phyloP scores from a whole-genome alignment of 53 echinoderm and acorn worm species.

The Echinarachnius parma region DNA sequence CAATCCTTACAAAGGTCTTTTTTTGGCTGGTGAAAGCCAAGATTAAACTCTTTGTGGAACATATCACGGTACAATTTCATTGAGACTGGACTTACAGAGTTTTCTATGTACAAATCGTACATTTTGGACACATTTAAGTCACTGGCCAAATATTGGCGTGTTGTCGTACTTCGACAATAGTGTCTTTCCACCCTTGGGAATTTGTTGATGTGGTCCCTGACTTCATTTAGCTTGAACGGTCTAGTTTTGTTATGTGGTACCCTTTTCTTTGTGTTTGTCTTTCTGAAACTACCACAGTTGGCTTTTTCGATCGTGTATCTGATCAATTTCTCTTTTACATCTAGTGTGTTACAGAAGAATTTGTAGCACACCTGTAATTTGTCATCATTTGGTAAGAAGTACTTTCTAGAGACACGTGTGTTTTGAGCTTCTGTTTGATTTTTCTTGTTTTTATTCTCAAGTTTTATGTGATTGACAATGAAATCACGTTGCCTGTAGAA shows the following conservation, averaged over 20 bases:
- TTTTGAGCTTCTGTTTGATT: not conserved
- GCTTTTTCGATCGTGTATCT: not conserved
- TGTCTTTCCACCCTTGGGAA: not conserved
- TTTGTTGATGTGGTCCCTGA: slow-evolving; percentile 3
- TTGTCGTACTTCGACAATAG: slow-evolving; percentile 1
- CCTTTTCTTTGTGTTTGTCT: slow-evolving; percentile 3
- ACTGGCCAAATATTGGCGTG: not conserved
- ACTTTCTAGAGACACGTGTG: slow-evolving; percentile 6
- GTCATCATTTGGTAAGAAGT: not conserved
- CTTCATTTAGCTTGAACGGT: not conserved
- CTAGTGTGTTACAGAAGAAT: slow-evolving; percentile 6
- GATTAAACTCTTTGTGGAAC: no score
- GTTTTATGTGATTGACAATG: not conserved
- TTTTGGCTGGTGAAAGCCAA: no score
- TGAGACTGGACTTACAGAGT: not conserved
- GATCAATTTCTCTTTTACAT: slow-evolving; percentile 1
- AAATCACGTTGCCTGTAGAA: slow-evolving; percentile 6
- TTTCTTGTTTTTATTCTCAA: not conserved
- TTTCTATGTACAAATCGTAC: slow-evolving; percentile 2
- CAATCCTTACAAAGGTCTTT: no score
- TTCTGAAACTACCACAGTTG: slow-evolving; percentile 6
- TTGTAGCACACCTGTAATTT: slow-evolving; percentile 6
- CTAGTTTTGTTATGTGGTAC: slow-evolving; percentile 6
- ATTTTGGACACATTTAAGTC: slow-evolving; percentile 1
- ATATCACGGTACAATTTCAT: no score